Conservation (phyloP, 2,888 invertebrate genomes). For the Apamea epomidion region DNA sequence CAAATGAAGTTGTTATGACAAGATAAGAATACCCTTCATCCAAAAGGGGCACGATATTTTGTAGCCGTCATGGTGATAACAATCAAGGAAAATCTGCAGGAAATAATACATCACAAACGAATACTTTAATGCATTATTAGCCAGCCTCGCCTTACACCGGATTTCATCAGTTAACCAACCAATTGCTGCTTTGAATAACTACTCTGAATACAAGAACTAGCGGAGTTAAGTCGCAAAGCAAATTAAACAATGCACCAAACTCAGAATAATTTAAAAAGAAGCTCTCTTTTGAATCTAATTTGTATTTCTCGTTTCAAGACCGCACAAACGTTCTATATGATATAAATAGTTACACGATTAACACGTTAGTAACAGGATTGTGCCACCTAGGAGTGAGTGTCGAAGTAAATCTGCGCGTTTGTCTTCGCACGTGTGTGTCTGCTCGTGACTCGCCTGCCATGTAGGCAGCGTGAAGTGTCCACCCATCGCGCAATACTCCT, state of each 20-base stretch:
- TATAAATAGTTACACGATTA: conserved; percentile 7
- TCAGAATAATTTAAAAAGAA: not conserved
- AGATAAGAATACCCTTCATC: not conserved
- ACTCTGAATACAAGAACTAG: not conserved
- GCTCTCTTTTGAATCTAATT: conserved; percentile 2
- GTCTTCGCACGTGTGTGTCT: conserved; percentile 46
- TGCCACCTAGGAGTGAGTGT: conserved; percentile 32
- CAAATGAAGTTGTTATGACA: conserved; percentile 16
- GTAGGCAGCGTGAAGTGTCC: conserved; percentile 53
- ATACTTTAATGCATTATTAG: conserved; percentile 18
- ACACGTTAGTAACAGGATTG: conserved; percentile 14
- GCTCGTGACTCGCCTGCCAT: conserved; percentile 51
- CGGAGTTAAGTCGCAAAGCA: not conserved
- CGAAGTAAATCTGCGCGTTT: conserved; percentile 37
- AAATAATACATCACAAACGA: conserved; percentile 11
- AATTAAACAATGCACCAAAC: conserved; percentile 9
- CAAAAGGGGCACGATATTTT: not conserved
- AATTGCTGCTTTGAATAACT: not conserved
- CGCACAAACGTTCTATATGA: conserved; percentile 15
- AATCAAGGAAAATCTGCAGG: conserved; percentile 33
- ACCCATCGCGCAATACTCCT: conserved; percentile 38
- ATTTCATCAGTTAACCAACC: conserved; percentile 9
- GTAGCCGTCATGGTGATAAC: conserved; percentile 22
- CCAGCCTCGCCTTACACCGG: conserved; percentile 12
- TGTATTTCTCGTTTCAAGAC: conserved; percentile 2